A percentile compares a stretch with the other conserved stretches of the same genome.
Evolutionary conservation across 92 coral and sea anemone genomes (phyloP).

Genomic region (Desmophyllum pertusum): DNA sequence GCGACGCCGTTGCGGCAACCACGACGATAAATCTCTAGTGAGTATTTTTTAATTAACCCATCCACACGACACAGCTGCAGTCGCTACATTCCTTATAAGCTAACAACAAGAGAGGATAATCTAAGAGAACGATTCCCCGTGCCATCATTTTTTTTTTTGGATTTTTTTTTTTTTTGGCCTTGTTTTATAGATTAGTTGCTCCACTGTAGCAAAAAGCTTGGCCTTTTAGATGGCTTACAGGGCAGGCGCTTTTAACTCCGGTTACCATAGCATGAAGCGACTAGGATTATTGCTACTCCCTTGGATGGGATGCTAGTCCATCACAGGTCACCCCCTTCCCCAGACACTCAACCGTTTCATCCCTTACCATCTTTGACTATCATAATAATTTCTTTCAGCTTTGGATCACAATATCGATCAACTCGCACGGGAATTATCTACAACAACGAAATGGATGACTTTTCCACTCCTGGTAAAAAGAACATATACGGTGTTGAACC

Average conservation of each 20-base stretch:
- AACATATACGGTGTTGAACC: conserved; percentile 84
- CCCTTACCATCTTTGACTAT: not conserved
- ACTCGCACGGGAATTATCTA: conserved; percentile 83
- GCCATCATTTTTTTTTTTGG: no score
- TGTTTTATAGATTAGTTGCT: no score
- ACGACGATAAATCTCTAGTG: conserved; percentile 49
- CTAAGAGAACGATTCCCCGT: no score
- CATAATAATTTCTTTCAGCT: conserved; percentile 45
- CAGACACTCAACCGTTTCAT: no score
- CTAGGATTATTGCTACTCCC: no score
- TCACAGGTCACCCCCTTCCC: not conserved
- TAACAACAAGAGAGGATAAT: no score
- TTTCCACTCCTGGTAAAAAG: conserved; percentile 83
- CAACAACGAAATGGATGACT: conserved; percentile 98
- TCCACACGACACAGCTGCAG: no score
- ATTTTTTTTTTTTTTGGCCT: no score
- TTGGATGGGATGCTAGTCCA: not conserved
- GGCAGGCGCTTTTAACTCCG: no score
- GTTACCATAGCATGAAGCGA: no score
- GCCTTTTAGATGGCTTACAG: not conserved
- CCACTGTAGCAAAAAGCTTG: not conserved
- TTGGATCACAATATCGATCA: conserved; percentile 87
- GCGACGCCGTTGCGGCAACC: conserved; percentile 92
- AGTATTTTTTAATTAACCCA: not conserved
- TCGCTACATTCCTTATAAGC: no score